These are phyloP conservation scores for Clusia tigrina DNA, from an alignment of 2,888 invertebrate species.

Conservation along the genomic window DNA sequence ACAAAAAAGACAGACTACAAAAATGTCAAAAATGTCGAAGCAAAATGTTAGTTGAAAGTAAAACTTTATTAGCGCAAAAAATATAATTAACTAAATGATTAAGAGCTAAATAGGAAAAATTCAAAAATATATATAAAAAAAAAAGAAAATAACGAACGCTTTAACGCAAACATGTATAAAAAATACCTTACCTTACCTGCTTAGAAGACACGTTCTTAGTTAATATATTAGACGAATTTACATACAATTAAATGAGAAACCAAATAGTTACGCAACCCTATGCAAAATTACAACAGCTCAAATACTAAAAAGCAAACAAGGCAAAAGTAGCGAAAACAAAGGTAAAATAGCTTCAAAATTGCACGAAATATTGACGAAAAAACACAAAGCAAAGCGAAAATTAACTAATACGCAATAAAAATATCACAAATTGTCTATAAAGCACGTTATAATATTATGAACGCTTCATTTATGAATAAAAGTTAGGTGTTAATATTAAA, in stretches of 20 bases:
- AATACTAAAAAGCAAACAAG: conserved; percentile 17
- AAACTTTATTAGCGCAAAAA: conserved; percentile 2
- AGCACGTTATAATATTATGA: no score
- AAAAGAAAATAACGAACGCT: conserved; percentile 39
- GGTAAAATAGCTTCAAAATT: conserved; percentile 23
- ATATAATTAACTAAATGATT: no score
- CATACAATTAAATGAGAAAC: conserved; percentile 28
- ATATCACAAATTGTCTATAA: no score
- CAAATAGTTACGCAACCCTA: no score
- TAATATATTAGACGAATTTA: conserved; percentile 52
- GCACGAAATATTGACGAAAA: conserved; percentile 5
- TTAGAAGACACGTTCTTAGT: conserved; percentile 44
- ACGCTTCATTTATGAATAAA: no score
- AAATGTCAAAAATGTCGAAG: no score
- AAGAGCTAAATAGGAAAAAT: no score
- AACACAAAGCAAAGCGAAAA: no score
- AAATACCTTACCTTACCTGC: conserved; percentile 39
- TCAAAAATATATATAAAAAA: conserved; percentile 31
- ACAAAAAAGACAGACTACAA: no score
- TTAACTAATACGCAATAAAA: conserved; percentile 4
- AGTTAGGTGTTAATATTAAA: no score
- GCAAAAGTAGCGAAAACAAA: neutral
- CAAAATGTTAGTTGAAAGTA: conserved; percentile 1
- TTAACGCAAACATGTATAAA: conserved; percentile 34
- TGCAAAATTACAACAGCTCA: conserved; percentile 16